Conservation (phyloP, 2,888 invertebrate species). For the Mimachlamys varia region DNA sequence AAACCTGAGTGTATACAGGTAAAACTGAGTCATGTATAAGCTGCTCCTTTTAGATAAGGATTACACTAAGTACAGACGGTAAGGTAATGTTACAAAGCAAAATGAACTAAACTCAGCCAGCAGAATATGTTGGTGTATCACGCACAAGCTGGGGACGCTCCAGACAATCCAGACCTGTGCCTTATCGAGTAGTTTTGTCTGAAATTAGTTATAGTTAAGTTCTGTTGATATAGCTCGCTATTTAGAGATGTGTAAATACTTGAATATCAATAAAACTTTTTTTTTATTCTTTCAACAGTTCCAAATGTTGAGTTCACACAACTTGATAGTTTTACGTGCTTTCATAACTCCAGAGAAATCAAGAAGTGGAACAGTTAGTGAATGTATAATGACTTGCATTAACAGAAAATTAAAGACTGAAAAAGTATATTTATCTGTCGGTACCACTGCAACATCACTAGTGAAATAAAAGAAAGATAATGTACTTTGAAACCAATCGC, state of each 20-base stretch:
- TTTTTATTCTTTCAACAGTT: background rate
- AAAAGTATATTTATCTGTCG: background rate
- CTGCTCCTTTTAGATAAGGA: no score
- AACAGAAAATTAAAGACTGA: no score
- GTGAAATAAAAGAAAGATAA: no score
- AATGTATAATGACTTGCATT: background rate
- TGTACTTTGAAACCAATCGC: no score
- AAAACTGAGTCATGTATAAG: no score
- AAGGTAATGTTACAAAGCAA: no score
- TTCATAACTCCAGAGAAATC: background rate
- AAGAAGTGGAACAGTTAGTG: background rate
- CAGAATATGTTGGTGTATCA: background rate
- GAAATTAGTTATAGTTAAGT: background rate
- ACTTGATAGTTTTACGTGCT: background rate
- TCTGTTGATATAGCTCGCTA: background rate
- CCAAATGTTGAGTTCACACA: constrained; percentile 12
- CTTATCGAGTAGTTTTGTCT: background rate
- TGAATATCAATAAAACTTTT: background rate
- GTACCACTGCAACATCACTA: background rate
- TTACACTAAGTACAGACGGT: no score
- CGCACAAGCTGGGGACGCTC: background rate
- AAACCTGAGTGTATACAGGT: no score
- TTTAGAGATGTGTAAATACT: background rate
- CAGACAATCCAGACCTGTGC: background rate
- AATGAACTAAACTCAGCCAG: no score